Conservation (phyloP, 2,113 vertebrate species). For the Meriones unguiculatus region DNA sequence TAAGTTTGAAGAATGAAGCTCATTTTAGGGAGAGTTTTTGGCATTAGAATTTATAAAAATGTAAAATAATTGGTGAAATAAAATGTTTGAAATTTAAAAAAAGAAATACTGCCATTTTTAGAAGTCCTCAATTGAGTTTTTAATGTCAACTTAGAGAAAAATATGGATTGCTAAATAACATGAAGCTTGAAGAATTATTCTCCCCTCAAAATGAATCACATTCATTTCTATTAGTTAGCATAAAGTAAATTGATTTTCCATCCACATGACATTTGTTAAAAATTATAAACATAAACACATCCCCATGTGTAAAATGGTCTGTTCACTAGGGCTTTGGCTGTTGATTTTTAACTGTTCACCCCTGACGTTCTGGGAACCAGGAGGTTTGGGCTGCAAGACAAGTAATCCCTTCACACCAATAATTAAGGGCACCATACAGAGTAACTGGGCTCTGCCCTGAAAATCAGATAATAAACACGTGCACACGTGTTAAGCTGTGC, state of each 20-base stretch:
- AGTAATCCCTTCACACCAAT: conserved; percentile 89
- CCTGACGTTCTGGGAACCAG: conserved; percentile 83
- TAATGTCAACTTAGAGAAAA: neutral
- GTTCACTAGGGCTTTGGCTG: conserved; percentile 71
- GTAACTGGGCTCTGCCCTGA: conserved; percentile 87
- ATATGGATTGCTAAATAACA: conserved; percentile 68
- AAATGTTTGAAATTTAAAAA: conserved; percentile 70
- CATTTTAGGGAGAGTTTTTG: conserved; percentile 47
- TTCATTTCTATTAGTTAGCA: conserved; percentile 77
- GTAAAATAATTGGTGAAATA: conserved; percentile 53
- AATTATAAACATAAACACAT: conserved; percentile 73
- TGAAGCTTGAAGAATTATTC: conserved; percentile 74
- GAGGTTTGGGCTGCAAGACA: conserved; percentile 83
- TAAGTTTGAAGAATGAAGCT: neutral
- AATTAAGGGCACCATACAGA: conserved; percentile 88
- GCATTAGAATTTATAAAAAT: conserved; percentile 67
- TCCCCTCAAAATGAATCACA: conserved; percentile 78
- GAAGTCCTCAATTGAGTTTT: conserved; percentile 54
- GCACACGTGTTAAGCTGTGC: conserved; percentile 89
- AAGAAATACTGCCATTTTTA: conserved; percentile 18
- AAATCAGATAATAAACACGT: conserved; percentile 91
- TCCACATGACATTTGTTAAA: conserved; percentile 65
- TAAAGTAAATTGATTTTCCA: conserved; percentile 79
- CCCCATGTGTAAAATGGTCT: conserved; percentile 61
- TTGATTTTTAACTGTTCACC: conserved; percentile 81